Evolutionary conservation across 2,113 vertebrate species (phyloP), one percentile per base, ranked within the genome.

Genomic region (Lethenteron reissneri): DNA sequence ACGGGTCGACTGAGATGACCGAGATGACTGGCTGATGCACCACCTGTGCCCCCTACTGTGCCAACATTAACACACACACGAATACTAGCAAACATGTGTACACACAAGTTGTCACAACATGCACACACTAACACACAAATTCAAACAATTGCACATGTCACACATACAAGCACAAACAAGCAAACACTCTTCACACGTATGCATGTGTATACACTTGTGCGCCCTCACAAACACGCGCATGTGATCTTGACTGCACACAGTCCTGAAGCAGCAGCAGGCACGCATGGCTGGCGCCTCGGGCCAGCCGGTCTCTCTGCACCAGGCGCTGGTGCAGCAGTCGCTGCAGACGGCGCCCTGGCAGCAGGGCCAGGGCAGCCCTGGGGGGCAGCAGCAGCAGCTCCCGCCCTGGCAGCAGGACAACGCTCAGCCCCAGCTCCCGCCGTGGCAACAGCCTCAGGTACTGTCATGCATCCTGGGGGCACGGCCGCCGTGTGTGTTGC

Each of bases 241-340:
- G 41, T 41, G 41, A 41, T 7, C 41, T 41, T 41, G 41, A 41
- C 41, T 1, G 41, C 41, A 41, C 41, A 58, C 73, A 95, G 90
- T 94, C 73, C 71, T 94, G 70, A 91, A 87, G 80, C 88, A 90
- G 76, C 88, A 90, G n/a, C 75, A 68, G 25, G n/a, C 64, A 9
- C 64, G 64, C n/a, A 68, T 68, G 64, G n/a, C 64, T 9, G 64
- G 64, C 11, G 25, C 64, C 64, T n/a, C 25, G 25, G 64, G 64
- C 25, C n/a, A 21, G 64, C 41, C 41, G 41, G 41, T 41, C 41
- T 41, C 41, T 41, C 41, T 41, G 5, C 41, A 41, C 5, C 78
- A 0, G 82, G 80, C 57, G 88, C 87, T 21, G 94, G 95, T 0
- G 71, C 83, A 2, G 85, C 85, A 75, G 77, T 79, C 1, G 71